Evolutionary conservation across 1,140 invertebrate species (phyloP), one percentile per base, ranked within the genome.

Genomic region (Drosophila mojavensis): DNA sequence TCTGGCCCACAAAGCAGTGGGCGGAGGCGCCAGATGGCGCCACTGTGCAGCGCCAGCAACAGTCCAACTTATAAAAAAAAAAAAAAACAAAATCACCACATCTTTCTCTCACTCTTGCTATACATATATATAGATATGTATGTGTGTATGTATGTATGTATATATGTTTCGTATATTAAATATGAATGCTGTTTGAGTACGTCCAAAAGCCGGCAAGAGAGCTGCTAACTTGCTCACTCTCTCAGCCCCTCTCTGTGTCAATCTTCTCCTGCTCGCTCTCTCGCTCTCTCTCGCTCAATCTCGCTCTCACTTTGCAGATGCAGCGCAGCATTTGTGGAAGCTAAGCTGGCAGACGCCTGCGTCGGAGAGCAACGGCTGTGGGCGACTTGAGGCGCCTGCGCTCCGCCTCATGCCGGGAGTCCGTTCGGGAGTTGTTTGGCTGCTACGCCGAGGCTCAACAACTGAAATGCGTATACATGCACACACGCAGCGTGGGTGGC

Each of bases 401-500:
- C 79, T 41, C 11, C 39, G 11, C 9, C 6, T 62, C 63, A 82
- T 56, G 79, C 79, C 79, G 79, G 79, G 79, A 80, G 55, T 53
- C 33, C 1, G 1, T 9, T 60, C 47, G 48, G 54, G 15, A 47
- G 26, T 51, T 55, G 11, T 26, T 45, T 61, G 43, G 24, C 47
- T 36, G 17, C 48, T 59, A 56, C 59, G 62, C 67, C 41, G 73
- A 81, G 75, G 79, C 79, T 82, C 79, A 82, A 82, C 79, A 82
- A 82, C 79, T 82, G 79, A 80, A 75, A 72, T 54, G 41, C 61
- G 79, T 82, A 78, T 82, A 82, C 79, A 56, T 43, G 51, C 67
- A 70, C 67, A 70, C 51, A 28, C 17, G 51, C 39, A 56, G 7
- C 9, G 20, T 15, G 15, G 26, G 39, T 4, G 39, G 50, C 9